Evolutionary conservation across 1,140 invertebrate genomes (phyloP).

Genomic region (Temnothorax longispinosus): DNA sequence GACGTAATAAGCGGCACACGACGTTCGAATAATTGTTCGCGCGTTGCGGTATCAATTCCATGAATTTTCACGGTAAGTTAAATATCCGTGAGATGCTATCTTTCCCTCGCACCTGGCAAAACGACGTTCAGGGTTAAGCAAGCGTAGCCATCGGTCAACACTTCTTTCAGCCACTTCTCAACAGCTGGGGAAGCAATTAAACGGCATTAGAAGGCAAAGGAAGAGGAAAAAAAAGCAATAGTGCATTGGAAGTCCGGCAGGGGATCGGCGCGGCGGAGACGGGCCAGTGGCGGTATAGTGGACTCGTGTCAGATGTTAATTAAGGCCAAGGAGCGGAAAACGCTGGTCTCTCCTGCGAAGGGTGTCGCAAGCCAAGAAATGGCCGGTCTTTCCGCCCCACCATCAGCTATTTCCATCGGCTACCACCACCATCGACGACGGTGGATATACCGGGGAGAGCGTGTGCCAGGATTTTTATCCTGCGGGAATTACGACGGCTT

Average conservation of each 20-base stretch:
- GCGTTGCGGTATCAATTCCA: slow-evolving; percentile 36
- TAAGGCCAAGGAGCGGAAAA: slow-evolving; percentile 85
- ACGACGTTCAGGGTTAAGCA: slow-evolving; percentile 72
- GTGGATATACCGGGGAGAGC: slow-evolving; percentile 61
- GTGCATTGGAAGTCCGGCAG: slow-evolving; percentile 73
- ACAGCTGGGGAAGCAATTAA: slow-evolving; percentile 72
- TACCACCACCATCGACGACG: not conserved
- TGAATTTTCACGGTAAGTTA: slow-evolving; percentile 52
- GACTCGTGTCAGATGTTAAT: slow-evolving; percentile 84
- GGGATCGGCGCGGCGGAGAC: slow-evolving; percentile 70
- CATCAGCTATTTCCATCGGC: slow-evolving; percentile 27
- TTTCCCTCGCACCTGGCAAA: slow-evolving; percentile 62
- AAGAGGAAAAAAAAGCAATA: slow-evolving; percentile 51
- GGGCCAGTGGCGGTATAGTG: slow-evolving; percentile 63
- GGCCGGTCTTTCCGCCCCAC: slow-evolving; percentile 63
- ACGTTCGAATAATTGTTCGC: slow-evolving; percentile 13
- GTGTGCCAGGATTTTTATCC: slow-evolving; percentile 82
- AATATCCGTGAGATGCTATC: slow-evolving; percentile 62
- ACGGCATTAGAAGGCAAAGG: slow-evolving; percentile 63
- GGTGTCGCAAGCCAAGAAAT: slow-evolving; percentile 82
- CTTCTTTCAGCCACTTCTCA: slow-evolving; percentile 62
- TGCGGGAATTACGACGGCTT: slow-evolving; percentile 78
- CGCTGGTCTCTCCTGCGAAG: slow-evolving; percentile 75
- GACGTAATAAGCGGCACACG: not conserved
- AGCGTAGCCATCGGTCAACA: slow-evolving; percentile 64